Percentiles rank a stretch among this genome's conserved stretches.
These are phyloP conservation scores for Nemopilema nomurai DNA, from an alignment of 30 jellyfish, hydroid and myxozoan species.

Conservation along the genomic window DNA sequence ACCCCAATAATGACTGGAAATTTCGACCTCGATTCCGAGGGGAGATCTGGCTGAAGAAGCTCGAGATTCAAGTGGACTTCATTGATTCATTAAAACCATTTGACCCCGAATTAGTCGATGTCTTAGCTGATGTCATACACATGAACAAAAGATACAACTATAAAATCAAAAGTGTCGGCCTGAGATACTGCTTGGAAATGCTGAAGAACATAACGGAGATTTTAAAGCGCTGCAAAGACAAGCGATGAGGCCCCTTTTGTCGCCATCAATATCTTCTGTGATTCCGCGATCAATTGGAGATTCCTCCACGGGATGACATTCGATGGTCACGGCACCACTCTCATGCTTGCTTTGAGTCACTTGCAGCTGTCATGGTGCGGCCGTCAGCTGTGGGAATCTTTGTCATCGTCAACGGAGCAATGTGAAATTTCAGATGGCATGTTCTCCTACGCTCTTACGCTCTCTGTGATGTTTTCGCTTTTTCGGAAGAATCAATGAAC, in stretches of 20 bases:
- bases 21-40: constrained; percentile 51
- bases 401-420: too few species aligned
- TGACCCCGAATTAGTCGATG: constrained; percentile 25
- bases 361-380: too few species aligned
- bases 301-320: background rate
- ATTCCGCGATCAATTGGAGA: too few species aligned
- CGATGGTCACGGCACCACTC: background rate
- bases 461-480: too few species aligned
- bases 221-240: constrained; percentile 32
- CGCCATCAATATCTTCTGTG: too few species aligned
- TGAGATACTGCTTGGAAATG: constrained; percentile 50
- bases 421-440: too few species aligned
- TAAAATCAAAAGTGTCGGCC: constrained; percentile 41
- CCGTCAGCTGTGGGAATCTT: too few species aligned
- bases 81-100: constrained; percentile 2
- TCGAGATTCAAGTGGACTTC: constrained; percentile 31
- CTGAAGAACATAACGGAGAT: constrained; percentile 59
- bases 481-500: background rate
- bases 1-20: constrained; percentile 41
- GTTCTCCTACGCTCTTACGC: too few species aligned
- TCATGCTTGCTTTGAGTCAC: background rate
- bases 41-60: constrained; percentile 37
- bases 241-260: background rate
- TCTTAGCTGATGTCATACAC: constrained; percentile 47
- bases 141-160: constrained; percentile 45